These are phyloP conservation scores for Irena cyanogastra DNA, from an alignment of 2,113 vertebrate genomes.

Conservation along the genomic window DNA sequence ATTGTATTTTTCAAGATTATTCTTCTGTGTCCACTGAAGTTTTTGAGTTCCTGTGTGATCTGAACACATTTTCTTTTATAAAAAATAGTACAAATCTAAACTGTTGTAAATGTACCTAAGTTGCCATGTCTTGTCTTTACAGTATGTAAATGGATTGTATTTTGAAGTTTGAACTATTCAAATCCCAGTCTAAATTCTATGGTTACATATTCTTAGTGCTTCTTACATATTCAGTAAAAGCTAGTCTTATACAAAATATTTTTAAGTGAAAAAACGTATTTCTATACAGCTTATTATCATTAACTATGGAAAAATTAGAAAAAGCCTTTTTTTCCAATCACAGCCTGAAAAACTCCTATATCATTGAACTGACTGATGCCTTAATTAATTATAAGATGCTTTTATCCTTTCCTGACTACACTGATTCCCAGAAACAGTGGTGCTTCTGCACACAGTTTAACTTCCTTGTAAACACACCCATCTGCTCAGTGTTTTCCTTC, in stretches of 20 bases:
- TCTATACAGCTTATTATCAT: background rate
- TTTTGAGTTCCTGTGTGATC: background rate
- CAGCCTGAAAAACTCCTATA: background rate
- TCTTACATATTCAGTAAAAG: background rate
- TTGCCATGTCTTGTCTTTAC: background rate
- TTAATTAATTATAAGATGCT: constrained; percentile 58
- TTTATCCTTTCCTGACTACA: constrained; percentile 38
- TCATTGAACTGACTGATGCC: constrained; percentile 4
- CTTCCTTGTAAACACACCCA: constrained; percentile 62
- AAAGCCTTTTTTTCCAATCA: constrained; percentile 26
- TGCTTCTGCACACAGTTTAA: constrained; percentile 49
- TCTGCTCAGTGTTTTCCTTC: constrained; percentile 64
- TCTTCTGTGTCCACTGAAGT: background rate
- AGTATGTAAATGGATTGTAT: rapidly evolving
- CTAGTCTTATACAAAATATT: background rate
- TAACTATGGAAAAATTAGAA: background rate
- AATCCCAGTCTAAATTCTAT: background rate
- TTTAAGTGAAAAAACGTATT: background rate
- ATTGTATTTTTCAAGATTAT: background rate
- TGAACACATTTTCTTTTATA: background rate
- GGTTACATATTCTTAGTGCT: background rate
- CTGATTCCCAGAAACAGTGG: constrained; percentile 65
- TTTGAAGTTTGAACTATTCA: background rate
- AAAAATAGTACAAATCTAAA: background rate
- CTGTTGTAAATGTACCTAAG: background rate